phyloP scores from a whole-genome alignment of 2,888 invertebrate genomes.

The Drosophila siamana region DNA sequence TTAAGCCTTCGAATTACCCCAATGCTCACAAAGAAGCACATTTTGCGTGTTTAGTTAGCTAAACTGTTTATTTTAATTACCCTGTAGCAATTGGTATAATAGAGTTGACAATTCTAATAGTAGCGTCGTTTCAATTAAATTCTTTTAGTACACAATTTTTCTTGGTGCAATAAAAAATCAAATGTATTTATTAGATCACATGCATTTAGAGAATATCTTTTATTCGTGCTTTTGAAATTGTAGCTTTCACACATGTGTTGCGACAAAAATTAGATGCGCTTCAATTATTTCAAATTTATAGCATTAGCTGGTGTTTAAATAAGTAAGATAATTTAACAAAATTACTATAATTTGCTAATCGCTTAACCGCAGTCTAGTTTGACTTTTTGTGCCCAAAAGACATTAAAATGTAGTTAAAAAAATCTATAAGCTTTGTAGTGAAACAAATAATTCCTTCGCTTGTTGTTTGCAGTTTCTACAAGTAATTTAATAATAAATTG shows the following conservation, averaged over 20 bases:
- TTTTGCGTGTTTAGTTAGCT: conserved; percentile 33
- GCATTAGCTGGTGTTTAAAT: conserved; percentile 14
- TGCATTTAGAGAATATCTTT: not conserved
- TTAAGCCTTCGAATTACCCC: conserved; percentile 25
- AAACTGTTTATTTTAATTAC: conserved; percentile 17
- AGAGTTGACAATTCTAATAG: not conserved
- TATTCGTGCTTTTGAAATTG: not conserved
- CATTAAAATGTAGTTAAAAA: not conserved
- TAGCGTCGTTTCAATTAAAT: too few species aligned
- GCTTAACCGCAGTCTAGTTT: not conserved
- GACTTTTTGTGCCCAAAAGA: not conserved
- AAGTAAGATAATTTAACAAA: not conserved
- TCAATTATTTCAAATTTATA: conserved; percentile 18
- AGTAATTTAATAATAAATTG: conserved; percentile 1
- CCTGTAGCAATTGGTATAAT: not conserved
- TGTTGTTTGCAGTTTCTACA: not conserved
- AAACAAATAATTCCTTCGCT: not conserved
- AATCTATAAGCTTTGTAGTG: not conserved
- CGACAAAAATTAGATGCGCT: conserved; percentile 3
- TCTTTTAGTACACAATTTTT: too few species aligned
- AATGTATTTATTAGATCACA: too few species aligned
- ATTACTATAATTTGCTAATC: not conserved
- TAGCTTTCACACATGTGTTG: not conserved
- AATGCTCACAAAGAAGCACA: conserved; percentile 5
- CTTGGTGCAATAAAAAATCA: too few species aligned